Evolutionary conservation across 2,797 vertebrate genomes (phyloP), one percentile per base, ranked within the genome.

Genomic region (Arctocebus calabarensis): DNA sequence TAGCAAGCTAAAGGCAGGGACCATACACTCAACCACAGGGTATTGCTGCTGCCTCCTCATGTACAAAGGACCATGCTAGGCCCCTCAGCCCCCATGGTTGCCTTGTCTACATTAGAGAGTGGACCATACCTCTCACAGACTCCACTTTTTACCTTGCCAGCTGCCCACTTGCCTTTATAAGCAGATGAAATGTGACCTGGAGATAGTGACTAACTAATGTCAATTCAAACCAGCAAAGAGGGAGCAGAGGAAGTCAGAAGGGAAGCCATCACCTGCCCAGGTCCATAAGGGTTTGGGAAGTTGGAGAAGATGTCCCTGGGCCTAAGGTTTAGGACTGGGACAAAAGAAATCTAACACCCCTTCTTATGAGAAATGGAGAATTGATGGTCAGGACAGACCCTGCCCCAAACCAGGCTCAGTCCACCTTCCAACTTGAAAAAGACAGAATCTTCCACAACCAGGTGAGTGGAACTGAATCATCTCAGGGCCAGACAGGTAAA

Each of bases 31-130:
- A 34, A 1, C 5, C 52, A 29, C 61, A 37, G 37, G 40, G 37
- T 34, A 23, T 20, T 19, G 29, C 25, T 19, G 37, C 43, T 34
- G 32, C 73, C 88, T 64, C 55, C 57, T 27, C 34, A 4, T 0
- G 1, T 12, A 19, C 62, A 14, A 8, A 61, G 29, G 40, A 55
- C 22, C 43, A 29, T 0, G 1, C 17, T 73, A 57, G 77, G 29
- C 27, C 57, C 32, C 64, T 17, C 1, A 2, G 14, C 45, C 32
- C 27, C 66, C 19, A 1, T 0, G 16, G 14, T 3, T 10, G 19
- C 45, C 45, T 59, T 45, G 43, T 64, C 55, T 40, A 13, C n/a
- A 55, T 74, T 23, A 90, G 77, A 61, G 27, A 45, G 62, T 13
- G 52, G 85, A 75, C 37, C 32, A 12, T 4, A 62, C 1, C 43